phyloP scores from a whole-genome alignment of 2,113 vertebrate species.

The Aptenodytes forsteri region DNA sequence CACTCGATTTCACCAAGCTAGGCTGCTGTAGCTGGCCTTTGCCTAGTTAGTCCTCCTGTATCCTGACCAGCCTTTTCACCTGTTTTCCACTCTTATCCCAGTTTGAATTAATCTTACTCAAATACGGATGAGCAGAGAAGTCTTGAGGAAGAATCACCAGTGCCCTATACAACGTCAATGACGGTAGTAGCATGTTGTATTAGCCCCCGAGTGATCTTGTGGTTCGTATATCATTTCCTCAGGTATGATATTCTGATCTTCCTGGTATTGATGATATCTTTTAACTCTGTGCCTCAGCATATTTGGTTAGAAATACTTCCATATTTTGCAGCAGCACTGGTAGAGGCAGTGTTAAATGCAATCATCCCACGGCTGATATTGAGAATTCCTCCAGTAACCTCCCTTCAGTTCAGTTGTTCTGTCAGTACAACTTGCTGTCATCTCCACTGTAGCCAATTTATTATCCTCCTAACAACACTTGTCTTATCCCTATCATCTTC shows the following conservation, averaged over 20 bases:
- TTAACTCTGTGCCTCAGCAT: not conserved
- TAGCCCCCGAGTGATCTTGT: not conserved
- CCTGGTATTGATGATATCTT: not conserved
- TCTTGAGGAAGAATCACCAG: not conserved
- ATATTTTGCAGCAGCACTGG: not conserved
- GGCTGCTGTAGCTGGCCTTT: not conserved
- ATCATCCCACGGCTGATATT: not conserved
- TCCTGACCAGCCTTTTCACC: not conserved
- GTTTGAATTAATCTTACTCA: not conserved
- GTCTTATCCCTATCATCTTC: not conserved
- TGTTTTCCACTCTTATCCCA: not conserved
- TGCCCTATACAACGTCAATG: accelerated
- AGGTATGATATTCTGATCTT: not conserved
- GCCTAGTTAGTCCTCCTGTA: not conserved
- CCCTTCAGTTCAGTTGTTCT: conserved; percentile 2
- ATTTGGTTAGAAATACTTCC: not conserved
- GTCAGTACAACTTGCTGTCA: not conserved
- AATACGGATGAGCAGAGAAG: not conserved
- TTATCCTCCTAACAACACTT: not conserved
- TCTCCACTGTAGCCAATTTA: not conserved
- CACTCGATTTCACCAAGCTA: not conserved
- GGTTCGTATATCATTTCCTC: not conserved
- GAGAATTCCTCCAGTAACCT: conserved; percentile 55
- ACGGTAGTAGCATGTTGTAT: not conserved
- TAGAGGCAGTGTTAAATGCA: conserved; percentile 22